Conservation (phyloP, 2,888 invertebrate species). For the Tortricodes alternella region DNA sequence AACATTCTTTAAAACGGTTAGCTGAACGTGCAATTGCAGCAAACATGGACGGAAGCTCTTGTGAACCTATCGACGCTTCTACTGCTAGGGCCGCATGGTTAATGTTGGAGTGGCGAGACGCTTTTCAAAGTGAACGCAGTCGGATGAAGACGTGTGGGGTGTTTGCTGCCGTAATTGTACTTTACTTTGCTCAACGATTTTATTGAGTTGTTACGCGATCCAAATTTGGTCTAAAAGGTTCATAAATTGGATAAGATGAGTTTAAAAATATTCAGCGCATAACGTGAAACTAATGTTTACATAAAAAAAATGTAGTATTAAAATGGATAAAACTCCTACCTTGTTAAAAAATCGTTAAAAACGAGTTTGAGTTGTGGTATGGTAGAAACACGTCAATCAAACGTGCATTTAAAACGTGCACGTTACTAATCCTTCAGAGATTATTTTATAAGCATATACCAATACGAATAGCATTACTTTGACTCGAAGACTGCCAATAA, state of each 20-base stretch:
- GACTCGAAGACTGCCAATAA: background rate
- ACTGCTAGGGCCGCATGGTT: constrained; percentile 1
- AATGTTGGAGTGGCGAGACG: background rate
- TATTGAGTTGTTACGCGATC: constrained; percentile 25
- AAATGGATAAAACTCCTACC: too few relatives aligned
- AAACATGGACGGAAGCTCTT: constrained; percentile 2
- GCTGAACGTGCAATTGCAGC: constrained; percentile 24
- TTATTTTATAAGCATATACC: too few relatives aligned
- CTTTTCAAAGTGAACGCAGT: background rate
- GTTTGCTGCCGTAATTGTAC: constrained; percentile 22
- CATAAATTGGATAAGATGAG: too few relatives aligned
- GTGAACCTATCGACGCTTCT: background rate
- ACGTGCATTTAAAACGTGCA: too few relatives aligned
- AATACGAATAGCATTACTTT: background rate
- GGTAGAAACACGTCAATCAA: too few relatives aligned
- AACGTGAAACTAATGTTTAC: too few relatives aligned
- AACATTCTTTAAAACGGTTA: constrained; percentile 15
- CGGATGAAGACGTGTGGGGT: constrained; percentile 23
- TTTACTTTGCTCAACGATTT: constrained; percentile 15
- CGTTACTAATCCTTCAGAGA: too few relatives aligned
- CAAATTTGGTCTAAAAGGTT: background rate
- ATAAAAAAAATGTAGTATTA: too few relatives aligned
- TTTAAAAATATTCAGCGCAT: too few relatives aligned
- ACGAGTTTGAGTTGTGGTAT: too few relatives aligned
- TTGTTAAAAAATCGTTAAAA: too few relatives aligned